These are phyloP conservation scores for Trichogramma dendrolimi DNA, from an alignment of 2,888 invertebrate genomes.

Conservation along the genomic window DNA sequence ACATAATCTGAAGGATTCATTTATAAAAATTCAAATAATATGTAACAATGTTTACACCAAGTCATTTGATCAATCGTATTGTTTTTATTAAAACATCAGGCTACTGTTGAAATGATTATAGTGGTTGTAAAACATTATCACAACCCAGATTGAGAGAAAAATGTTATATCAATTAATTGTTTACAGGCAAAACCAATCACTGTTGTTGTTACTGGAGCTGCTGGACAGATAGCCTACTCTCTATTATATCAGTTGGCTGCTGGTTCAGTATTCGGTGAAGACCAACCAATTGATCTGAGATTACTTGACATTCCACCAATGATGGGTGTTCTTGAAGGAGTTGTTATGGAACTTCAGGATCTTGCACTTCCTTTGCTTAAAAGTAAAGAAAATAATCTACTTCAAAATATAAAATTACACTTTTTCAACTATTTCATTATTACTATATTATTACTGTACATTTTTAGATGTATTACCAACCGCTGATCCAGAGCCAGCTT, in stretches of 20 bases:
- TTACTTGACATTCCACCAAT: constrained; percentile 93
- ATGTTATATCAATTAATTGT: neutral
- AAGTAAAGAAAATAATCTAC: constrained; percentile 50
- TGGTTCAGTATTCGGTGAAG: constrained; percentile 89
- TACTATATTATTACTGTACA: neutral
- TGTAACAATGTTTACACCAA: too few species aligned
- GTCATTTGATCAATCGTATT: too few species aligned
- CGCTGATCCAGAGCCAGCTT: constrained; percentile 84
- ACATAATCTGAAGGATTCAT: too few species aligned
- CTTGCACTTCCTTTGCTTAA: constrained; percentile 86
- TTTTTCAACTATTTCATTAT: neutral
- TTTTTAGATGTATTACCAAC: constrained; percentile 73
- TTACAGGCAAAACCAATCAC: constrained; percentile 75
- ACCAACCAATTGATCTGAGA: constrained; percentile 82
- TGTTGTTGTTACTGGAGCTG: constrained; percentile 96
- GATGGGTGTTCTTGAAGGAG: constrained; percentile 95
- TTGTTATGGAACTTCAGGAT: constrained; percentile 95
- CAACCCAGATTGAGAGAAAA: too few species aligned
- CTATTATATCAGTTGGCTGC: constrained; percentile 90
- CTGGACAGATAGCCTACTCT: constrained; percentile 98
- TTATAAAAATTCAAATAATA: too few species aligned
- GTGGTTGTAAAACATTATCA: neutral
- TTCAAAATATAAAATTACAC: neutral
- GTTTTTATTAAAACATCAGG: too few species aligned
- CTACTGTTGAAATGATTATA: neutral